Evolutionary conservation across 2,113 vertebrate species (phyloP), one percentile per base, ranked within the genome.

Genomic region (Tympanuchus pallidicinctus): DNA sequence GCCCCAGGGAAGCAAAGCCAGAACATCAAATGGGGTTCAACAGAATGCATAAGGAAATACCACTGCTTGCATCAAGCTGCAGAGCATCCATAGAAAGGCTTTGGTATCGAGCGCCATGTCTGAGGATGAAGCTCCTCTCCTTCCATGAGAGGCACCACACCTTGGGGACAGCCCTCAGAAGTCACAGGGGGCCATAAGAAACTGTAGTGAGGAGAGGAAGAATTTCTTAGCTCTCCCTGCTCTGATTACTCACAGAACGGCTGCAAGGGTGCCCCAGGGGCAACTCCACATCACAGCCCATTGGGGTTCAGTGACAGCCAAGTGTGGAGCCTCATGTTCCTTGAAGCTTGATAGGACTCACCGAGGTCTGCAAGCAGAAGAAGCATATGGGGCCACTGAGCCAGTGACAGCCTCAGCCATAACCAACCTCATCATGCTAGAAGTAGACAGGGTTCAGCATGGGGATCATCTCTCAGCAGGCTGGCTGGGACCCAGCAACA

Each of bases 381-480:
- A 63, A 13, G 47, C 54, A 80, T 86, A 86, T 0, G 0, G 4
- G 52, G 92, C 38, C 70, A 57, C 80, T 76, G 66, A 3, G 74
- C 61, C 21, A 2, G 79, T 1, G 4, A 92, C 88, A 85, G 75
- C 42, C 88, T 60, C 4, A 0, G 54, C 69, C 25, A 22, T 64
- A 82, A 86, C 78, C n/a, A n/a, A 78, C 48, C 87, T 48, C 81
- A 57, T 43, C 2, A 0, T 0, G 4, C 52, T 79, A 27, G 1
- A 64, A 87, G 78, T 81, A 21, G 0, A 30, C 0, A 2, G 83
- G 82, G 52, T 64, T 11, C 76, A 40, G 73, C 65, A 15, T 54
- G 85, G 85, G 89, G 93, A 87, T 92, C 90, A 21, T 95, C 40
- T 85, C 88, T 32, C 3, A 17, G 88, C 54, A 70, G 70, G 72